A percentile compares a stretch with the other conserved stretches of the same genome.
phyloP scores from a whole-genome alignment of 2,888 invertebrate species.

The Sialis lutaria region DNA sequence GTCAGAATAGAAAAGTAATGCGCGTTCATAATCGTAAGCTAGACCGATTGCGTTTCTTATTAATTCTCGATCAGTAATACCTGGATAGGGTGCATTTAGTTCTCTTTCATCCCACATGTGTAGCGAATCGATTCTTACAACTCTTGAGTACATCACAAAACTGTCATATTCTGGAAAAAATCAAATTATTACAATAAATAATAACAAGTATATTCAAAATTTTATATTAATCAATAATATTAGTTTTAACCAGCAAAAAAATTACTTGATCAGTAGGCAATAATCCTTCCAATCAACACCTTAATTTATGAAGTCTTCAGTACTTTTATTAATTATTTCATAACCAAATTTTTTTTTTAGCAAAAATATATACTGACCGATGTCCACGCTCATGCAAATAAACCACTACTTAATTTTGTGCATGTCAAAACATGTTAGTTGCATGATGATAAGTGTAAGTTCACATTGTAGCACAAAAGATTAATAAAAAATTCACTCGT shows the following conservation, averaged over 20 bases:
- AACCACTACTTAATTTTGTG: too few relatives aligned
- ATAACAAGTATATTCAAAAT: neutral
- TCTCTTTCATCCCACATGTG: conserved; percentile 53
- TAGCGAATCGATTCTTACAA: conserved; percentile 65
- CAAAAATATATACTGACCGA: too few relatives aligned
- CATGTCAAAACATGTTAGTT: too few relatives aligned
- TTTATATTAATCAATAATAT: neutral
- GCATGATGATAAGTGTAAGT: too few relatives aligned
- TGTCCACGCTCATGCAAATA: too few relatives aligned
- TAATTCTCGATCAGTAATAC: conserved; percentile 49
- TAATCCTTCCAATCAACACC: too few relatives aligned
- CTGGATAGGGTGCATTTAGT: conserved; percentile 60
- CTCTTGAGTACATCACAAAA: conserved; percentile 71
- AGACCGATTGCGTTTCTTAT: conserved; percentile 79
- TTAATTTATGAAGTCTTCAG: too few relatives aligned
- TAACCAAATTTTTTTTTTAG: too few relatives aligned
- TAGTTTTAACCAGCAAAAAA: neutral
- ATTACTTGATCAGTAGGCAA: too few relatives aligned
- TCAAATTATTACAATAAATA: neutral
- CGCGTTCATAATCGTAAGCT: conserved; percentile 53
- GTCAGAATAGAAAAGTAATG: conserved; percentile 71
- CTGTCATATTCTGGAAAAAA: conserved; percentile 47
- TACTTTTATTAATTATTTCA: too few relatives aligned
- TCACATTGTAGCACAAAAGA: too few relatives aligned
- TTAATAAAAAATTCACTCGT: too few relatives aligned